Base-by-base conservation (phyloP, 2,113 vertebrate genomes). In the Eptesicus fuscus region DNA sequence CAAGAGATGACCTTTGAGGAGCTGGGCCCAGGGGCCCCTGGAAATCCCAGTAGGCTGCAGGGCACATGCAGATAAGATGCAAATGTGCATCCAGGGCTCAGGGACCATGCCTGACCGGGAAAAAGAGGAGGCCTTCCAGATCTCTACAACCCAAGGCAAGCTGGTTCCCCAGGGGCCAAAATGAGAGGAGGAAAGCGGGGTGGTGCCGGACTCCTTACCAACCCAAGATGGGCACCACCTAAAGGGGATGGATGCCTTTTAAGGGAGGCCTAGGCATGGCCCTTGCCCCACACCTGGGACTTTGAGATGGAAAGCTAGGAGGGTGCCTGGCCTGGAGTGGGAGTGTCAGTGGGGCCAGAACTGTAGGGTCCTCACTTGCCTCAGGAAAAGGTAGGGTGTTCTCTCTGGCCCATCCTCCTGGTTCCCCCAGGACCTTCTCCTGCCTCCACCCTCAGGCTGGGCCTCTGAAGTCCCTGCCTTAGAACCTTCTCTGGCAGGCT, bases 1-100 rank as follows among this genome's bases (percentile, higher is more conserved):
- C 88, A 93, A 93, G 85, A 40, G 87, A 76, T 94, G 90, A 94
- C 93, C 90, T 97, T 96, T 96, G 49, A 23, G 9, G 88, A 92
- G 25, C 7, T 28, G 49, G 53, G 59, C 79, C 69, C 35, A 17
- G 56, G 37, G 76, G 5, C 28, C 63, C 82, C 47, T 83, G 83
- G 59, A 63, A 82, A 53, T 84, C 77, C 84, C 69, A 88, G 77
- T 6, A 79, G 79, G 40, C 87, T 89, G 35, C 0, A 35, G 71
- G 56, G 67, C 86, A 91, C 40, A 44, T 83, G 56, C 56, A 83
- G 80, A 92, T 85, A 82, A 63, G 35, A 90, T 94, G 73, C 77
- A 74, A 83, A 94, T 71, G 14, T 42, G 22, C 25, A 69, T 8
- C 18, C 25, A 28, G 40, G 42, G 37, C 83, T 80, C 23, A 14